Base-by-base conservation (phyloP, 2,888 invertebrate genomes). In the Mimachlamys varia region DNA sequence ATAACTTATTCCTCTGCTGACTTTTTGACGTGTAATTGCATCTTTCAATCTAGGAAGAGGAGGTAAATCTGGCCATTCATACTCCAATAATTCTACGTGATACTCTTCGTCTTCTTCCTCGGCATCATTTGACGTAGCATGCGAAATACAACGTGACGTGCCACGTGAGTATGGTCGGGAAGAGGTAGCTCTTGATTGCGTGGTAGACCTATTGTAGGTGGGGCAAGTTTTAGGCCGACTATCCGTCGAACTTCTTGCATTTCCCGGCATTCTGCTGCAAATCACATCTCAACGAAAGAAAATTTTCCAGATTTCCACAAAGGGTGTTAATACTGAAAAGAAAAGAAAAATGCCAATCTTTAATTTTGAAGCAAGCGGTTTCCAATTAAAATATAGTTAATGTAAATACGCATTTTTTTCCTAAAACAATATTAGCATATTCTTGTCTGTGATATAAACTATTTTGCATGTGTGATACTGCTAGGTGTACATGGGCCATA, bases 41-140 rank as follows among this genome's bases (percentile, higher is more conserved):
- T 95, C 94, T 90, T 95, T 95, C 90, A 96, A 93, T 89, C 94
- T 90, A 19, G 95, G 93, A 12, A 96, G 93, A 0, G 96, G 96
- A 0, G 96, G 96, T 50, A 96, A 92, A 91, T 96, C 95, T 2
- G 95, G 95, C 96, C 96, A 96, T 90, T 96, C 96, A 91, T 95
- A 95, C 89, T 95, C 95, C 87, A 95, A 90, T 0, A 94, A 93
- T 90, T 95, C 95, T 22, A 94, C 94, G 22, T 94, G 93, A 62
- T 94, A 91, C 0, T 92, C 92, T 0, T 88, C 90, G 37, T 91
- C 91, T 10, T 76, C 90, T 19, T 91, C 93, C 33, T 89, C 92
- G n/a, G 50, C 38, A 13, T 88, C 89, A 17, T 90, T 76, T n/a
- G 62, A 88, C 38, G 88, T 76, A 10, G 33, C 88, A n/a, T 88